A percentile compares a stretch with the other conserved stretches of the same genome.
Conservation (phyloP, 2,113 vertebrate genomes). For the Chloebia gouldiae region DNA sequence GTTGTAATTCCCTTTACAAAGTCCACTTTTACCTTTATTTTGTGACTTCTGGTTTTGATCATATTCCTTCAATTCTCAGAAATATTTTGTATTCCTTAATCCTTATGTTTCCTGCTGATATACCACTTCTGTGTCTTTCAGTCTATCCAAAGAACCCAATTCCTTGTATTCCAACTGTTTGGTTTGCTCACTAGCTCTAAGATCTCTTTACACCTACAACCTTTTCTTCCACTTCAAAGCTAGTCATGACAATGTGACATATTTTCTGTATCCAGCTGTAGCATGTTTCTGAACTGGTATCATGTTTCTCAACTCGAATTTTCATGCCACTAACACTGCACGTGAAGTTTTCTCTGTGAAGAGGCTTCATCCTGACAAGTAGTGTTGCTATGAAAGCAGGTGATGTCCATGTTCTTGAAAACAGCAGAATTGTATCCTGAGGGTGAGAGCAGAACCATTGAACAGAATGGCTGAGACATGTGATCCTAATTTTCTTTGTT, state of each 20-base stretch:
- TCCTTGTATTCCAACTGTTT: background rate
- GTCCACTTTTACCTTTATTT: background rate
- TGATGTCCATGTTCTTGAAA: background rate
- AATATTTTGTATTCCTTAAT: background rate
- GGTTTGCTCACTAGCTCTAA: background rate
- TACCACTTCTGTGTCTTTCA: background rate
- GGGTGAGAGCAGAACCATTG: background rate
- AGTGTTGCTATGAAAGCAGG: background rate
- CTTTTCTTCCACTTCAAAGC: conserved; percentile 11
- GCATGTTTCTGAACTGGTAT: background rate
- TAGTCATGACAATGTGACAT: background rate
- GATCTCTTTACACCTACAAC: background rate
- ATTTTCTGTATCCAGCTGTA: conserved; percentile 1
- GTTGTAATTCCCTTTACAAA: background rate
- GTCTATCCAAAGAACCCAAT: background rate
- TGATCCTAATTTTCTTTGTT: background rate
- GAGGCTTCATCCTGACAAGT: background rate
- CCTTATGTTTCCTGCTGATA: background rate
- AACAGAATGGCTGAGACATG: background rate
- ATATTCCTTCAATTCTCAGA: background rate
- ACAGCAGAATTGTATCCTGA: background rate
- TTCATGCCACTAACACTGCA: background rate
- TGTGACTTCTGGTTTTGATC: conserved; percentile 17
- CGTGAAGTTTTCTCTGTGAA: background rate
- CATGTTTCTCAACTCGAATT: background rate